Evolutionary conservation across 2,888 invertebrate genomes (phyloP), one percentile per base, ranked within the genome.

Genomic region (Cerastis rubricosa): DNA sequence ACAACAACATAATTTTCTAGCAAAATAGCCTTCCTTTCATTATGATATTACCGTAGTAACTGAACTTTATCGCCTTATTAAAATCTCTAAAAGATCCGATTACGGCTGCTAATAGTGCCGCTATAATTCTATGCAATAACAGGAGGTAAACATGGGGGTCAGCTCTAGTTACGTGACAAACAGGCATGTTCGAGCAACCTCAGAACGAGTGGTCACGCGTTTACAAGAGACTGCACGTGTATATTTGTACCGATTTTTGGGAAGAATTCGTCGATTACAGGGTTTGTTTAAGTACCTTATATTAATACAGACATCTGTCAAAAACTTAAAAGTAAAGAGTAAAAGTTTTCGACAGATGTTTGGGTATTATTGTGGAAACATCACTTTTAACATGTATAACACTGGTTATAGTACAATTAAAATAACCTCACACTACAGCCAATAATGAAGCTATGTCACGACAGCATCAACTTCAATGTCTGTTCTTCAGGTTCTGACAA

Each of bases 71-170:
- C 86, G 61, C 69, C 72, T 70, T 76, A 79, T 76, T 77, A 85
- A 81, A 87, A 84, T 80, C 78, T 81, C 51, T 69, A 79, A 83
- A 76, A 77, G 76, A 87, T 87, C 76, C 73, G 74, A 83, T 85
- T 86, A 81, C 73, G 66, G 49, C 45, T 9, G 64, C 43, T 80
- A 83, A 80, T 83, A 83, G 74, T 69, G 67, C 54, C 40, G 35
- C 74, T 78, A 76, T 87, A 84, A 86, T 84, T 88, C 45, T 69
- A 66, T 80, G 84, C 78, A 84, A 88, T 82, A 88, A 86, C 84
- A 65, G 76, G 80, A 72, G 71, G 76, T 76, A 84, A 84, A 72
- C 76, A 73, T 17, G 66, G 51, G 59, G 29, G 45, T 45, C 51
- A 51, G 67, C 40, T 14, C n/a, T 29, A 54, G 47, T 43, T 51